Evolutionary conservation across 2,113 vertebrate genomes (phyloP).

Genomic region (Myrmecobius fasciatus): DNA sequence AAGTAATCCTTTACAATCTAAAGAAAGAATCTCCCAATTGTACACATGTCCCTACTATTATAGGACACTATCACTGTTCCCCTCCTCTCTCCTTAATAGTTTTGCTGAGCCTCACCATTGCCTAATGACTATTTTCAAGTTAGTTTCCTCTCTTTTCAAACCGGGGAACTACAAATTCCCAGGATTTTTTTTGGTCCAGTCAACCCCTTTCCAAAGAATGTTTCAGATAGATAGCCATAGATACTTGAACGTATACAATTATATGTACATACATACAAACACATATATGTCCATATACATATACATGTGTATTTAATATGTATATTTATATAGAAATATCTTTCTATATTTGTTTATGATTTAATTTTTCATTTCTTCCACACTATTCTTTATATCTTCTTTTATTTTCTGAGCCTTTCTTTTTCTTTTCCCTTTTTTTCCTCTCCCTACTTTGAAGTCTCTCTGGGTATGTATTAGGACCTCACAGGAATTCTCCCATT

Average conservation of each 20-base stretch:
- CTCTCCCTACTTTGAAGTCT: not conserved
- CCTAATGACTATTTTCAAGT: not conserved
- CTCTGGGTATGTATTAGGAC: not conserved
- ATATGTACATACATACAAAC: not conserved
- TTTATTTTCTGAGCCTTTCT: not conserved
- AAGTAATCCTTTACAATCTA: not conserved
- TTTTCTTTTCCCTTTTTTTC: not conserved
- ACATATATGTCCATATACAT: too few relatives aligned
- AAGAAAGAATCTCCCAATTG: not conserved
- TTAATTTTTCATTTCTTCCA: not conserved
- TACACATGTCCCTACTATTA: not conserved
- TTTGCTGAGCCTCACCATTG: not conserved
- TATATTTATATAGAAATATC: not conserved
- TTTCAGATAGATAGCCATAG: not conserved
- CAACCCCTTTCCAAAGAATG: not conserved
- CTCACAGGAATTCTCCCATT: not conserved
- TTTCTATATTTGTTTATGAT: not conserved
- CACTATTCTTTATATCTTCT: not conserved
- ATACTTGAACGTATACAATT: not conserved
- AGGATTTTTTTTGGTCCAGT: not conserved
- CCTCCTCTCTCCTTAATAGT: not conserved
- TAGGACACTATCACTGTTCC: not conserved
- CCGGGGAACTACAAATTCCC: not conserved
- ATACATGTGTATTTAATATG: too few relatives aligned
- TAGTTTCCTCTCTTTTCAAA: not conserved